Evolutionary conservation across 2,888 invertebrate genomes (phyloP).

Genomic region (Brachyptera putata): DNA sequence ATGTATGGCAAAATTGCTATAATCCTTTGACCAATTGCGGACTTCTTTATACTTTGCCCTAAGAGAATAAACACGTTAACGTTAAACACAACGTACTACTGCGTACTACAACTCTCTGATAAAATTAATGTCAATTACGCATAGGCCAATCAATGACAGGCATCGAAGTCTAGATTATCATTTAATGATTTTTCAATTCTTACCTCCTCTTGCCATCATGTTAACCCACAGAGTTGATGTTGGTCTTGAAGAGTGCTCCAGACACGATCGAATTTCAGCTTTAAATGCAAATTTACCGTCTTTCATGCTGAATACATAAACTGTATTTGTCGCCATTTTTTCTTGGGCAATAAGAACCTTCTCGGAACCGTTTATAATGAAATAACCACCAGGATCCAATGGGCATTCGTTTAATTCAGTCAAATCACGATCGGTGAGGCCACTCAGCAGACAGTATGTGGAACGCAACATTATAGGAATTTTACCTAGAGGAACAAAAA

Average conservation of each 20-base stretch:
- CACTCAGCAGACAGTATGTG: slow-evolving; percentile 91
- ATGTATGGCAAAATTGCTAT: slow-evolving; percentile 98
- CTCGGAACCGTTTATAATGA: slow-evolving; percentile 99
- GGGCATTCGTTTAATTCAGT: slow-evolving; percentile 99
- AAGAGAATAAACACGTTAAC: not conserved
- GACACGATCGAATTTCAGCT: slow-evolving; percentile 93
- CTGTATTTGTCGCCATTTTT: slow-evolving; percentile 99
- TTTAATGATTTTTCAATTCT: too few relatives aligned
- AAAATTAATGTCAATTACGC: not conserved
- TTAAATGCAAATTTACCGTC: slow-evolving; percentile 99
- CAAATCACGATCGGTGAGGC: slow-evolving; percentile 96
- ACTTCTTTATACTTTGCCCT: slow-evolving; percentile 88
- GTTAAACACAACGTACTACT: too few relatives aligned
- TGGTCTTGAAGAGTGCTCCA: slow-evolving; percentile 87
- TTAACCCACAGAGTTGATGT: slow-evolving; percentile 99
- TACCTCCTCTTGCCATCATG: slow-evolving; percentile 98
- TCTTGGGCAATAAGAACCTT: slow-evolving; percentile 98
- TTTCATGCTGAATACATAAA: slow-evolving; percentile 99
- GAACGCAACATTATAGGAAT: slow-evolving; percentile 99
- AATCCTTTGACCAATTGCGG: slow-evolving; percentile 97
- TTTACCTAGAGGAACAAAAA: slow-evolving; percentile 70
- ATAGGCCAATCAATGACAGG: too few relatives aligned
- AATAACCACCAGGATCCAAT: slow-evolving; percentile 98
- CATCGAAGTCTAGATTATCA: too few relatives aligned
- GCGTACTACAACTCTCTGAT: too few relatives aligned